Base-by-base conservation (phyloP, 2,113 vertebrate genomes). In the Engraulis encrasicolus region DNA sequence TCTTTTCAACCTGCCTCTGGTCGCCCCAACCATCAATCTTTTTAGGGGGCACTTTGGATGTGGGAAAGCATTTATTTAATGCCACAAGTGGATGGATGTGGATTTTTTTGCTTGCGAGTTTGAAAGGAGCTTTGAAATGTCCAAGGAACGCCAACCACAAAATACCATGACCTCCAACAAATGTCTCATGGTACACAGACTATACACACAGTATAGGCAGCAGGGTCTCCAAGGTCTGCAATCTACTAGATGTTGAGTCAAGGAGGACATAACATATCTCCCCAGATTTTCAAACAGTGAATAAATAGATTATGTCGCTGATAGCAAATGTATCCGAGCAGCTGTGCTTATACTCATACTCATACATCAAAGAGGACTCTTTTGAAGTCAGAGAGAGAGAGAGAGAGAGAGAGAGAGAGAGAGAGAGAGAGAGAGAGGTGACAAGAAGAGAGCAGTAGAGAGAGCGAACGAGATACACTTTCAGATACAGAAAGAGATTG, bases 231-330 rank as follows among this genome's bases (percentile, higher is more conserved):
- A 2, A 23, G 58, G 58, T 23, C 58, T 66, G 23, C 86, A 86
- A 90, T 87, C 58, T n/a, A n/a, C n/a, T 66, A 27, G 23, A 66
- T 66, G 58, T 27, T n/a, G 92, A 90, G 88, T 78, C 54, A 20
- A 15, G 20, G 48, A 40, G 7, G 14, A n/a, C 27, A 14, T 6
- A 9, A 27, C 58, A 27, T 71, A 50, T 71, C 11, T 50, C 38
- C 2, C 37, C 27, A 66, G 58, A 23, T 66, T 66, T 2, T 31
- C 40, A 14, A 31, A 11, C 27, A 31, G 58, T 11, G 7, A 31
- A 31, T 66, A 66, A 66, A 66, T 23, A 66, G n/a, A 79, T 23
- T 34, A 27, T 20, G 27, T 86, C 86, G 85, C 86, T 89, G 86
- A 85, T 71, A 84, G 87, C 54, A 50, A 83, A 79, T n/a, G n/a